These are phyloP conservation scores for Axis porcinus DNA, from an alignment of 2,113 vertebrate genomes.

Conservation along the genomic window DNA sequence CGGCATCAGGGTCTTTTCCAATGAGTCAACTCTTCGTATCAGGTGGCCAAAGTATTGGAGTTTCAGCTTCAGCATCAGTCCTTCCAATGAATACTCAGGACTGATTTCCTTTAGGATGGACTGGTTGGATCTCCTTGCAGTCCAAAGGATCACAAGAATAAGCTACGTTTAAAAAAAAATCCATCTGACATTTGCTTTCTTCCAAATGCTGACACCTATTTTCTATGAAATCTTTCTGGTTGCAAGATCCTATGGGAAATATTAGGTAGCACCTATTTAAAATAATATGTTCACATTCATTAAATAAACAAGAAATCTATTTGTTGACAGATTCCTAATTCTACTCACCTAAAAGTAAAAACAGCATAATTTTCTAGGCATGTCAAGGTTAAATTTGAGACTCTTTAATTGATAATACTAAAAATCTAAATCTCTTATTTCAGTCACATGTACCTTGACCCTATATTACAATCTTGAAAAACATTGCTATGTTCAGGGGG, in stretches of 20 bases:
- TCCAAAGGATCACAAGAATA: background rate
- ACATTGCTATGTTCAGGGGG: background rate
- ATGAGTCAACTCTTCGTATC: background rate
- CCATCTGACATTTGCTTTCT: background rate
- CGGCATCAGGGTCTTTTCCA: background rate
- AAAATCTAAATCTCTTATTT: background rate
- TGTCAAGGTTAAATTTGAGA: background rate
- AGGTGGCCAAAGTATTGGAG: background rate
- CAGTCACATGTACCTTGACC: background rate
- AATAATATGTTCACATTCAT: background rate
- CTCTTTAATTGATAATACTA: background rate
- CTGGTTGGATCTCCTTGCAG: background rate
- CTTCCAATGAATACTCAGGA: background rate
- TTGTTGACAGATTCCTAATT: background rate
- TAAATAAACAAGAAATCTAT: background rate
- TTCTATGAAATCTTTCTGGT: slow-evolving; percentile 6
- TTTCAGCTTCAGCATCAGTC: background rate
- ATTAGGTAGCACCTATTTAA: background rate
- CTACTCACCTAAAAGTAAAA: slow-evolving; percentile 29
- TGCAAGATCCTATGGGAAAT: background rate
- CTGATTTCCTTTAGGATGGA: background rate
- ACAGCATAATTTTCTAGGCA: background rate
- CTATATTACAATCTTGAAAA: slow-evolving; percentile 37
- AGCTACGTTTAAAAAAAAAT: background rate
- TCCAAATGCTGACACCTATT: background rate